Evolutionary conservation across 2,888 invertebrate genomes (phyloP).

Genomic region (Agrochola lychnidis): DNA sequence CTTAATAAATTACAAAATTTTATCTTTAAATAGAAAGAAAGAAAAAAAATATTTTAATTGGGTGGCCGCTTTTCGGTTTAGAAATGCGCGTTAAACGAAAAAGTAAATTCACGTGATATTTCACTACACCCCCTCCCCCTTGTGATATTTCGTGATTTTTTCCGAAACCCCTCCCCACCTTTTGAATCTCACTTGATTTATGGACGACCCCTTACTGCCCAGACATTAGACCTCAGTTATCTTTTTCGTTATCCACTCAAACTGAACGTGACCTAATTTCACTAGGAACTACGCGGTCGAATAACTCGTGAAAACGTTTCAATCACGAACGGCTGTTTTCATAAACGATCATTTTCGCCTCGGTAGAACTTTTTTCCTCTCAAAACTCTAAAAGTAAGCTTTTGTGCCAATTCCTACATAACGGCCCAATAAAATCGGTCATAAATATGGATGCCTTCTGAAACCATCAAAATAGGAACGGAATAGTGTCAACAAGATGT

Average conservation of each 20-base stretch:
- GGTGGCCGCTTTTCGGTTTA: too few species aligned
- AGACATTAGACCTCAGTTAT: constrained; percentile 18
- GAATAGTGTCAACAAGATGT: constrained; percentile 54
- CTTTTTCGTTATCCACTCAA: constrained; percentile 29
- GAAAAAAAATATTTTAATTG: too few species aligned
- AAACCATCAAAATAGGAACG: constrained; percentile 40
- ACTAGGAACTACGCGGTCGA: not conserved
- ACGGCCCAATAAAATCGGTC: constrained; percentile 36
- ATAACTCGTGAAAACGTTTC: constrained; percentile 19
- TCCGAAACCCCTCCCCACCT: too few species aligned
- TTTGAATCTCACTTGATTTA: too few species aligned
- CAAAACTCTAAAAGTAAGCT: constrained; percentile 22
- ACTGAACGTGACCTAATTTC: constrained; percentile 39
- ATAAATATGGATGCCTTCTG: constrained; percentile 42
- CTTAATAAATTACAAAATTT: too few species aligned
- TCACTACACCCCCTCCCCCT: too few species aligned
- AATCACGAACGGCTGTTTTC: constrained; percentile 1
- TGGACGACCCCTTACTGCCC: not conserved
- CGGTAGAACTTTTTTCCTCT: not conserved
- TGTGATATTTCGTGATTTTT: too few species aligned
- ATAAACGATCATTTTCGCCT: constrained; percentile 3
- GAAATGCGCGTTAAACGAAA: too few species aligned
- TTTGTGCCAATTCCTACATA: constrained; percentile 30
- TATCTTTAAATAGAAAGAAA: too few species aligned
- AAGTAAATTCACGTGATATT: too few species aligned